Percentiles rank a stretch among this genome's conserved stretches.
Conservation (phyloP, 2,797 vertebrate genomes). For the Xenops minutus region DNA sequence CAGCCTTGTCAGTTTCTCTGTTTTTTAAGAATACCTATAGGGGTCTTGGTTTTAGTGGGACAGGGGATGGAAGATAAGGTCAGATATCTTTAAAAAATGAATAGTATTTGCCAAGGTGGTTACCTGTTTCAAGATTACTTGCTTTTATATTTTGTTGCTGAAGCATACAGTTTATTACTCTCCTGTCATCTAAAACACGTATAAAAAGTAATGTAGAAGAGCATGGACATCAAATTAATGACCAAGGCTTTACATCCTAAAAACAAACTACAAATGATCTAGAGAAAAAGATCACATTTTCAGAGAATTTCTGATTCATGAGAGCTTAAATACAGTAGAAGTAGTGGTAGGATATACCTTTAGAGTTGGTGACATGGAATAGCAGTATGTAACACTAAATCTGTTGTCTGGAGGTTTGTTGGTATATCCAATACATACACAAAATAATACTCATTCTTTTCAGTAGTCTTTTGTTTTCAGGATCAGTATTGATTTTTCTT, state of each 20-base stretch:
- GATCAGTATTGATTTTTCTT: neutral
- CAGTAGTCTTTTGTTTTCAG: neutral
- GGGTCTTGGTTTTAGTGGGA: neutral
- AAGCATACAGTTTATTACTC: neutral
- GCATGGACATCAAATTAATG: neutral
- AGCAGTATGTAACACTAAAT: neutral
- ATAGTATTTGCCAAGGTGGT: neutral
- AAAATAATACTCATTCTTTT: neutral
- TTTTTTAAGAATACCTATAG: neutral
- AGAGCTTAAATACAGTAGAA: neutral
- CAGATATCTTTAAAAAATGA: neutral
- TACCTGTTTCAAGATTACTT: neutral
- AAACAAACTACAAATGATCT: neutral
- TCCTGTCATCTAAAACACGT: neutral
- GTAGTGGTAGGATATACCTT: neutral
- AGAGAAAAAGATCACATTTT: neutral
- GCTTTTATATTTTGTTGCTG: neutral
- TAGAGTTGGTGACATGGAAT: neutral
- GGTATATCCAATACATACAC: neutral
- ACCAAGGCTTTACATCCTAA: neutral
- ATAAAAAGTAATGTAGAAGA: neutral
- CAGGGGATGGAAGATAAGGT: neutral
- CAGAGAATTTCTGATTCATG: neutral
- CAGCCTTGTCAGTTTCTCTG: neutral
- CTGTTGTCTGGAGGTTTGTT: neutral